phyloP scores from a whole-genome alignment of 2,113 vertebrate species.

The Poeciliopsis occidentalis region DNA sequence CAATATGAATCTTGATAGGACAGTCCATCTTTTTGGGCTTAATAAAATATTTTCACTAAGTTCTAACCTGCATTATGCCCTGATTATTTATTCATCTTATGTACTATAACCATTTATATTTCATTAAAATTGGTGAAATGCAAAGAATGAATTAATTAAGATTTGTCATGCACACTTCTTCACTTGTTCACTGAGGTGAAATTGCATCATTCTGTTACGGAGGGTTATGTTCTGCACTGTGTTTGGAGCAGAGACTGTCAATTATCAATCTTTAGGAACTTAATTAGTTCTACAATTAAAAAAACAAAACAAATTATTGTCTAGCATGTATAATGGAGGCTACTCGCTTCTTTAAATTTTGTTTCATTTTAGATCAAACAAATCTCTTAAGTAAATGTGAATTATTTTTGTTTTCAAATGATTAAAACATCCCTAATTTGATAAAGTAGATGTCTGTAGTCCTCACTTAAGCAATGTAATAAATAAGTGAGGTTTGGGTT shows the following conservation, averaged over 20 bases:
- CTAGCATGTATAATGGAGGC: not conserved
- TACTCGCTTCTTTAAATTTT: no score
- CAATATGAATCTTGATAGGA: slow-evolving; percentile 28
- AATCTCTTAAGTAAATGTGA: not conserved
- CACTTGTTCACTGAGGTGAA: not conserved
- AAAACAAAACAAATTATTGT: not conserved
- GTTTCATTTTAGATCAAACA: not conserved
- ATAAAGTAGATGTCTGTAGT: not conserved
- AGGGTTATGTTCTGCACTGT: slow-evolving; percentile 9
- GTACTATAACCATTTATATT: slow-evolving; percentile 24
- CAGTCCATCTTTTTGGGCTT: slow-evolving; percentile 14
- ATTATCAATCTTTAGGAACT: not conserved
- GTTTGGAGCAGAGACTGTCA: not conserved
- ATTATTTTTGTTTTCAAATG: not conserved
- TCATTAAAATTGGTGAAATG: slow-evolving; percentile 37
- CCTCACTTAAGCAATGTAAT: no score
- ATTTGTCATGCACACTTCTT: not conserved
- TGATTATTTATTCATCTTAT: slow-evolving; percentile 27
- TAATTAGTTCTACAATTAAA: not conserved
- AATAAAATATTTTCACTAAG: slow-evolving; percentile 50
- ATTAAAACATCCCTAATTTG: not conserved
- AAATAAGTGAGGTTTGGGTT: no score
- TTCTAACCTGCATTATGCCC: slow-evolving; percentile 16
- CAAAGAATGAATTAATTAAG: slow-evolving; percentile 12
- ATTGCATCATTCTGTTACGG: slow-evolving; percentile 15